Evolutionary conservation across 2,888 invertebrate genomes (phyloP).

Genomic region (Lydus trimaculatus): DNA sequence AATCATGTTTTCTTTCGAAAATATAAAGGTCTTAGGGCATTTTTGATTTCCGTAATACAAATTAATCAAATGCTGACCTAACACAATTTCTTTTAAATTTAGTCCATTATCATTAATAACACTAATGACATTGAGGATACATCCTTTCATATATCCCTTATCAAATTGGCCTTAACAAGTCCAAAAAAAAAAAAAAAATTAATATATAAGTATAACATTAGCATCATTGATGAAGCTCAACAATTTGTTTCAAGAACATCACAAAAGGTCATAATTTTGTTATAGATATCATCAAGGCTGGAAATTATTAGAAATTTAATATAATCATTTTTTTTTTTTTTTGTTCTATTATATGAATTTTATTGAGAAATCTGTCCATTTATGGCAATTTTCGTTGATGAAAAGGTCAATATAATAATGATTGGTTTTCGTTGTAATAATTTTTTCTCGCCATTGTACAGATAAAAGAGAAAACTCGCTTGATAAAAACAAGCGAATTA

Average conservation of each 20-base stretch:
- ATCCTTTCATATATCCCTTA: conserved; percentile 5
- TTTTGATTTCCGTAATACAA: conserved; percentile 14
- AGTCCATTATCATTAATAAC: neutral
- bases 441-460: neutral
- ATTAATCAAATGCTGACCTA: conserved; percentile 19
- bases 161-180: conserved; percentile 1
- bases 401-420: conserved; percentile 6
- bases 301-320: neutral
- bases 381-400: neutral
- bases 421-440: neutral
- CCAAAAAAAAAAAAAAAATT: too few relatives aligned
- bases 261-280: neutral
- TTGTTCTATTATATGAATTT: too few relatives aligned
- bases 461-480: conserved; percentile 20
- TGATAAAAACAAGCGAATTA: conserved; percentile 22
- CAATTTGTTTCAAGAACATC: neutral
- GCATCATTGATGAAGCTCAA: neutral
- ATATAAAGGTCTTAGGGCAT: conserved; percentile 16
- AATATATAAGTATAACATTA: neutral
- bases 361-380: neutral
- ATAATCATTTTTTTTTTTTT: neutral
- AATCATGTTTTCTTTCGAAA: neutral
- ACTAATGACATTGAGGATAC: neutral
- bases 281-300: neutral
- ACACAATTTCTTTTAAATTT: conserved; percentile 13